Percentiles rank a stretch among this genome's conserved stretches.
These are phyloP conservation scores for Gallinago paraguaiae DNA, from an alignment of 2,113 vertebrate genomes.

Conservation along the genomic window DNA sequence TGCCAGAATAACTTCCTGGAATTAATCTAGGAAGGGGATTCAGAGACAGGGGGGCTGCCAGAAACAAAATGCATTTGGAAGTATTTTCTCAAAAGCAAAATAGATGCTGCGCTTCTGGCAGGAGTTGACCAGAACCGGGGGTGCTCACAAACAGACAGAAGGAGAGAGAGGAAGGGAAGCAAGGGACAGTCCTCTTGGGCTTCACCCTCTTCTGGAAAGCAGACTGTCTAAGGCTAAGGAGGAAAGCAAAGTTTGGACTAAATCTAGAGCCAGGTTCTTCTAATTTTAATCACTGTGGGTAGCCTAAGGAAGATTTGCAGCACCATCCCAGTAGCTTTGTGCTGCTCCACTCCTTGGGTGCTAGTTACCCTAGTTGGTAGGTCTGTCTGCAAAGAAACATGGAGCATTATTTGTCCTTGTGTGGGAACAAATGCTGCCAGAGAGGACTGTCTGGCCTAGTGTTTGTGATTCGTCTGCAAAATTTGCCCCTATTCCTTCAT, in stretches of 20 bases:
- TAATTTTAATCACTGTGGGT: background rate
- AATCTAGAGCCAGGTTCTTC: background rate
- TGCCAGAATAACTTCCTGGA: slow-evolving; percentile 30
- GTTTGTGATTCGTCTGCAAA: background rate
- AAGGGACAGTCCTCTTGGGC: background rate
- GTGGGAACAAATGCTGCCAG: background rate
- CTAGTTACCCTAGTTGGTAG: background rate
- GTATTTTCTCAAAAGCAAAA: slow-evolving; percentile 21
- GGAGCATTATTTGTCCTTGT: background rate
- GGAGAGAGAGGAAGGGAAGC: background rate
- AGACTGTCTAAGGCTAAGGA: background rate
- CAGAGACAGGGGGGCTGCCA: background rate
- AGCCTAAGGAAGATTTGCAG: background rate
- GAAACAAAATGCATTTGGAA: slow-evolving; percentile 26
- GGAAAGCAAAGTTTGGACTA: background rate
- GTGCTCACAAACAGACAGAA: background rate
- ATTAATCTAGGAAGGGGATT: background rate
- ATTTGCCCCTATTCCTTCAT: background rate
- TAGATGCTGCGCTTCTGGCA: background rate
- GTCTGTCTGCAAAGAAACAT: background rate
- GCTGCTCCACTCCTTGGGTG: background rate
- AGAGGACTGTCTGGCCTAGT: background rate
- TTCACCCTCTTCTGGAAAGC: background rate
- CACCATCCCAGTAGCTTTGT: background rate
- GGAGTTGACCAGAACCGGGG: background rate